Conservation (phyloP, 2,888 invertebrate genomes). For the Punctoribates punctum region DNA sequence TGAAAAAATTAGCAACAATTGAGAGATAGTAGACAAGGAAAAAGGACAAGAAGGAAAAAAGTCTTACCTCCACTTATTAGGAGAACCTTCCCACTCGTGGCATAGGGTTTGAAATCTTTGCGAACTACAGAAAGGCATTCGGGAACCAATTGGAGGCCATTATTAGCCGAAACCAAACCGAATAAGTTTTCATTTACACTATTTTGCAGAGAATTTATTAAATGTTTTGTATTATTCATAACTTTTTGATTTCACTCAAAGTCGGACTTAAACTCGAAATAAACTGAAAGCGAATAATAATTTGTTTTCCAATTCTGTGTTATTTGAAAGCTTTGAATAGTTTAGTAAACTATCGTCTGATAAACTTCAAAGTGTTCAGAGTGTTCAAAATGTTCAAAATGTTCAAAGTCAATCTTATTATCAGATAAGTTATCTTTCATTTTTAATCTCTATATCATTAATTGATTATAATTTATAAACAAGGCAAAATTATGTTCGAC, state of each 20-base stretch:
- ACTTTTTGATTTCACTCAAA: neutral
- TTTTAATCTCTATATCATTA: too few relatives aligned
- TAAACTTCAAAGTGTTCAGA: too few relatives aligned
- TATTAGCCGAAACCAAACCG: conserved; percentile 35
- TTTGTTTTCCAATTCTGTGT: too few relatives aligned
- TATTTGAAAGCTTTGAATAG: too few relatives aligned
- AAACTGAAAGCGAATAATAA: too few relatives aligned
- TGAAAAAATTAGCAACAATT: neutral
- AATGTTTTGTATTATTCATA: conserved; percentile 32
- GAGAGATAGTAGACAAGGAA: neutral
- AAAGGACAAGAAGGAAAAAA: neutral
- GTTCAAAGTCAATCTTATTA: too few relatives aligned
- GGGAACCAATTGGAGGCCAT: conserved; percentile 17
- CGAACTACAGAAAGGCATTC: conserved; percentile 36
- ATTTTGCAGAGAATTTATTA: conserved; percentile 37
- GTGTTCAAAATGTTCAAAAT: too few relatives aligned
- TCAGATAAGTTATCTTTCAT: too few relatives aligned
- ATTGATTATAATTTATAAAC: too few relatives aligned
- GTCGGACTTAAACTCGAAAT: neutral
- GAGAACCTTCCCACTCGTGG: conserved; percentile 8
- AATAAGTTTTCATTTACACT: conserved; percentile 39
- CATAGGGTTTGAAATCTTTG: conserved; percentile 31
- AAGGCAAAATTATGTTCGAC: too few relatives aligned
- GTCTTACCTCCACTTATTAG: conserved; percentile 30
- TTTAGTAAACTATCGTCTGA: too few relatives aligned